Conservation (phyloP, 2,888 invertebrate species). For the Crepidodera aurea region DNA sequence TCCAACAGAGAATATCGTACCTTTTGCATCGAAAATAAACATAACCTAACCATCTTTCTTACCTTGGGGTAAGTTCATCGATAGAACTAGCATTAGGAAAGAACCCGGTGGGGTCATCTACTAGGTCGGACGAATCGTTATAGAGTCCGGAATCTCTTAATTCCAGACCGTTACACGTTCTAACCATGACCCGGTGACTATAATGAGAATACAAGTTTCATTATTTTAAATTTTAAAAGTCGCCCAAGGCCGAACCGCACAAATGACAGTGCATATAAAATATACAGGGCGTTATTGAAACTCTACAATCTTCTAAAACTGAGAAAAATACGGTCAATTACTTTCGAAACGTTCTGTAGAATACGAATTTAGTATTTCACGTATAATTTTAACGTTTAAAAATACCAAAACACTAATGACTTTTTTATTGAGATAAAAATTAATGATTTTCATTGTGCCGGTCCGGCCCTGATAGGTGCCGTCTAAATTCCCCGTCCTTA, state of each 20-base stretch:
- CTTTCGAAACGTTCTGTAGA: no score
- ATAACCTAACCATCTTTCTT: no score
- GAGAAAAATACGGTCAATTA: no score
- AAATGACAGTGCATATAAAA: background rate
- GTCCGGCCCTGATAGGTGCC: background rate
- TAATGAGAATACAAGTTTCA: constrained; percentile 40
- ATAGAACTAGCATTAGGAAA: constrained; percentile 67
- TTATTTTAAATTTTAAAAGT: constrained; percentile 10
- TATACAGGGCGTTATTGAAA: no score
- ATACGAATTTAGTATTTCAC: no score
- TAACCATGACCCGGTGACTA: constrained; percentile 71
- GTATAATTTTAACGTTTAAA: no score
- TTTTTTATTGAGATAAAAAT: no score
- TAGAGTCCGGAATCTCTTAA: constrained; percentile 66
- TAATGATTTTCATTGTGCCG: no score
- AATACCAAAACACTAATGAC: no score
- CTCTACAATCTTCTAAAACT: no score
- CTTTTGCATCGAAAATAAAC: no score
- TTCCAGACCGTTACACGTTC: constrained; percentile 81
- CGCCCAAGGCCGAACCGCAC: constrained; percentile 1
- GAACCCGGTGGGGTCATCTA: constrained; percentile 61
- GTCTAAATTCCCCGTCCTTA: constrained; percentile 13
- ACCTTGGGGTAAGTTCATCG: constrained; percentile 67
- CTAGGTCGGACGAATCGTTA: constrained; percentile 53
- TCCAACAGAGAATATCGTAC: no score